Base-by-base conservation (phyloP, 2,888 invertebrate genomes). In the Drosophila imparisetae region DNA sequence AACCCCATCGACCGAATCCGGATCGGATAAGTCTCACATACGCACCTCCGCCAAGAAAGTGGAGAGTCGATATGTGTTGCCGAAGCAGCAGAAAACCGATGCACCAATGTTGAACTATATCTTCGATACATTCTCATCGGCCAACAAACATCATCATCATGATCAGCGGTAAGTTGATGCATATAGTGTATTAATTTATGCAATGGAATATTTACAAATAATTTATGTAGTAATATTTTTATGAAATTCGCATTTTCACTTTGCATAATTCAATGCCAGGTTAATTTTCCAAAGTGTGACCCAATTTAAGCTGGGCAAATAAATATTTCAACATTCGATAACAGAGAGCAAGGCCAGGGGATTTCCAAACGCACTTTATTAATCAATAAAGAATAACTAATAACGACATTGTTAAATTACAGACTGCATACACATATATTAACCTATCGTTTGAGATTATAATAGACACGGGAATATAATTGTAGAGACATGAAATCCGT, bases 81-180 rank as follows among this genome's bases (percentile, higher is more conserved):
- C 93, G 75, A 93, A 93, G 75, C 92, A 93, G 29, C 94, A 94
- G 57, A 92, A 95, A 78, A 95, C 94, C 2, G 96, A 95, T 86
- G 95, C 96, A 0, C 95, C 96, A 11, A 95, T 96, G 95, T 92
- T 96, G 61, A 96, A 96, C 92, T 95, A 96, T 83, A 96, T 96
- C 77, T 96, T 96, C 90, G 96, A 96, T 91, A 94, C 95, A 0
- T 95, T 95, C 88, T 95, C 95, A 11, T 94, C 95, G 50, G 94
- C 94, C 79, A 95, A 95, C 91, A 96, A 95, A 82, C 96, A 96
- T 92, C 95, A 96, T 91, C 96, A 96, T 89, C 94, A 94, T 80
- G 93, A 94, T 94, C 94, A 80, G 92, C 95, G 96, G 96, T 96
- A 76, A 80, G 81, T 70, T 55, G 5, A 24, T 45, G 45, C 29